Evolutionary conservation across 2,888 invertebrate species (phyloP).

Genomic region (Chaitophorus viminalis): DNA sequence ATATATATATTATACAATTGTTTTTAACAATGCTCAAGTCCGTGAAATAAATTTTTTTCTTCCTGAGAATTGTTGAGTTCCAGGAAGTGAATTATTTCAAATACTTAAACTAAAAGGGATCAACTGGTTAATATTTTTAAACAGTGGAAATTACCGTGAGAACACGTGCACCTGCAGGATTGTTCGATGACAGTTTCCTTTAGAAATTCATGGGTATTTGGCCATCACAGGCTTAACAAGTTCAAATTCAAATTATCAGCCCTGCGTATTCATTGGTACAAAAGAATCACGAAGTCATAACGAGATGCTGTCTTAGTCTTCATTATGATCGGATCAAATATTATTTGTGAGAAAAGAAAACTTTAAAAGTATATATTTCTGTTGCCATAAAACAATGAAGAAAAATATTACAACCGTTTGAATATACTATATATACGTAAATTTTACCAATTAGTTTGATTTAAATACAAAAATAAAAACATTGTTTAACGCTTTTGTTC

Average conservation of each 20-base stretch:
- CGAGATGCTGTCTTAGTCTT: background rate
- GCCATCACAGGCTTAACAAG: constrained; percentile 30
- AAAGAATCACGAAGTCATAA: background rate
- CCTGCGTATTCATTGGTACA: background rate
- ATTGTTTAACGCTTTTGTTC: no score
- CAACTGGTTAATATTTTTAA: constrained; percentile 3
- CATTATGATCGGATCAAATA: background rate
- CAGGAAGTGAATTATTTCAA: background rate
- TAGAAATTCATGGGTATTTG: constrained; percentile 20
- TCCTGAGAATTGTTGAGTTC: background rate
- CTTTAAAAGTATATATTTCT: no score
- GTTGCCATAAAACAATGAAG: no score
- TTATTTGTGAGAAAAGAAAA: background rate
- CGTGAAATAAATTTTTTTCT: no score
- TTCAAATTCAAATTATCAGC: constrained; percentile 7
- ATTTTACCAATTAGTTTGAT: no score
- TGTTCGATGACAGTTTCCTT: constrained; percentile 8
- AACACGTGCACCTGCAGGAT: background rate
- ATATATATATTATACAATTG: no score
- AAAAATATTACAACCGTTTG: no score
- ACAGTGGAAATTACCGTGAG: constrained; percentile 1
- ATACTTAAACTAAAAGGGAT: background rate
- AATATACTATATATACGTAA: no score
- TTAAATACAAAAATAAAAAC: no score
- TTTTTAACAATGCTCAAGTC: no score